Evolutionary conservation across 2,113 vertebrate species (phyloP).

Genomic region (Carollia perspicillata): DNA sequence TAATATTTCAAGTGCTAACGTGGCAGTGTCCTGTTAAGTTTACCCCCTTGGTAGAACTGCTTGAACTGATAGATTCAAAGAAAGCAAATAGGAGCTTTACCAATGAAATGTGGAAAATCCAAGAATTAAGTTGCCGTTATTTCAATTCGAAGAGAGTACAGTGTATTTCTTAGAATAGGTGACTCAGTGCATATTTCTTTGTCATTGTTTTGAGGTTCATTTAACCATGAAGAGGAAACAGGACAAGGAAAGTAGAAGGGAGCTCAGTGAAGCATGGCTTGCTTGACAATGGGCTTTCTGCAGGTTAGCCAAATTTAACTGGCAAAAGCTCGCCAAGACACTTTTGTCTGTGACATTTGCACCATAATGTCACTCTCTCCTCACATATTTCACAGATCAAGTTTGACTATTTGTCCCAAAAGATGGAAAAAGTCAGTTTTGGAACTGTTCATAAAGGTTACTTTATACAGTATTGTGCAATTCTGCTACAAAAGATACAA

Average conservation of each 20-base stretch:
- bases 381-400: slow-evolving; percentile 64
- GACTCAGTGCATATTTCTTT: slow-evolving; percentile 74
- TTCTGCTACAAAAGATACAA: slow-evolving; percentile 63
- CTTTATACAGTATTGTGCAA: slow-evolving; percentile 67
- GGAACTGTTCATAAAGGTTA: slow-evolving; percentile 58
- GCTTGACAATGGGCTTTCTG: slow-evolving; percentile 76
- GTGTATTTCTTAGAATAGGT: slow-evolving; percentile 71
- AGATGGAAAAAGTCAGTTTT: slow-evolving; percentile 75
- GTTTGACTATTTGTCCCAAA: slow-evolving; percentile 65
- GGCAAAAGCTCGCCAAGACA: slow-evolving; percentile 64
- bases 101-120: slow-evolving; percentile 47
- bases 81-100: slow-evolving; percentile 61
- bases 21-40: slow-evolving; percentile 43
- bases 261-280: slow-evolving; percentile 72
- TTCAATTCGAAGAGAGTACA: slow-evolving; percentile 62
- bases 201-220: slow-evolving; percentile 75
- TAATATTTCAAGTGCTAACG: slow-evolving; percentile 64
- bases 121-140: slow-evolving; percentile 67
- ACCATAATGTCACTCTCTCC: slow-evolving; percentile 59
- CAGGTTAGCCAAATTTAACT: slow-evolving; percentile 74
- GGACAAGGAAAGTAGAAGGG: slow-evolving; percentile 63
- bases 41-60: slow-evolving; percentile 43
- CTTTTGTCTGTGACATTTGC: slow-evolving; percentile 69
- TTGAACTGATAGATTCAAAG: slow-evolving; percentile 52
- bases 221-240: slow-evolving; percentile 78